Conservation (phyloP, 2,888 invertebrate genomes). For the Epiblema foenella region DNA sequence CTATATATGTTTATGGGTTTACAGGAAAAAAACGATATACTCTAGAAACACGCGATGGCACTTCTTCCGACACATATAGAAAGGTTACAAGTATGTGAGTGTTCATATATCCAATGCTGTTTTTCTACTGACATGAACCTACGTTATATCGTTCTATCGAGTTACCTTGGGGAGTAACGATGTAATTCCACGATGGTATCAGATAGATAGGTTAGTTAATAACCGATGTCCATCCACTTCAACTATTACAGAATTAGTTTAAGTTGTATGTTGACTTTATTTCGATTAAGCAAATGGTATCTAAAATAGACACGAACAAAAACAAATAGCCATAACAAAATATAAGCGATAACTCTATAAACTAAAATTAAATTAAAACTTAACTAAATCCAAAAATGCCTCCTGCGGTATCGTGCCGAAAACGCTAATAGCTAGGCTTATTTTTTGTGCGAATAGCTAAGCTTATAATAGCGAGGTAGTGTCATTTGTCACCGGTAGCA, state of each 20-base stretch:
- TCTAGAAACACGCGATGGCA: slow-evolving; percentile 31
- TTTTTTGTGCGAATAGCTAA: too few relatives aligned
- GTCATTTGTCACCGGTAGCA: too few relatives aligned
- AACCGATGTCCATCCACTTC: slow-evolving; percentile 30
- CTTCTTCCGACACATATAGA: not conserved
- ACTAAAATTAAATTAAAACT: too few relatives aligned
- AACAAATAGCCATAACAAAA: too few relatives aligned
- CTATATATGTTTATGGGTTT: slow-evolving; percentile 26
- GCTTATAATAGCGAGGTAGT: too few relatives aligned
- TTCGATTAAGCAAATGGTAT: not conserved
- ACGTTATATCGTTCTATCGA: slow-evolving; percentile 18
- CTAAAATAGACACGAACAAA: too few relatives aligned
- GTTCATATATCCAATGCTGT: not conserved
- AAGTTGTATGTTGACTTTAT: slow-evolving; percentile 14
- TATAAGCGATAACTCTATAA: too few relatives aligned
- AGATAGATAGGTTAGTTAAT: slow-evolving; percentile 51
- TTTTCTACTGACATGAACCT: not conserved
- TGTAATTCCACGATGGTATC: slow-evolving; percentile 57
- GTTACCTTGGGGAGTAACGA: slow-evolving; percentile 49
- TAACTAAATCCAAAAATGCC: too few relatives aligned
- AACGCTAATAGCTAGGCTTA: too few relatives aligned
- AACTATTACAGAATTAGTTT: slow-evolving; percentile 36
- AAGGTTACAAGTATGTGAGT: slow-evolving; percentile 22
- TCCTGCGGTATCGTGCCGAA: too few relatives aligned
- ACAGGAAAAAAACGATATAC: slow-evolving; percentile 32